phyloP scores from a whole-genome alignment of 2,113 vertebrate species.

The Cichladusa arquata region DNA sequence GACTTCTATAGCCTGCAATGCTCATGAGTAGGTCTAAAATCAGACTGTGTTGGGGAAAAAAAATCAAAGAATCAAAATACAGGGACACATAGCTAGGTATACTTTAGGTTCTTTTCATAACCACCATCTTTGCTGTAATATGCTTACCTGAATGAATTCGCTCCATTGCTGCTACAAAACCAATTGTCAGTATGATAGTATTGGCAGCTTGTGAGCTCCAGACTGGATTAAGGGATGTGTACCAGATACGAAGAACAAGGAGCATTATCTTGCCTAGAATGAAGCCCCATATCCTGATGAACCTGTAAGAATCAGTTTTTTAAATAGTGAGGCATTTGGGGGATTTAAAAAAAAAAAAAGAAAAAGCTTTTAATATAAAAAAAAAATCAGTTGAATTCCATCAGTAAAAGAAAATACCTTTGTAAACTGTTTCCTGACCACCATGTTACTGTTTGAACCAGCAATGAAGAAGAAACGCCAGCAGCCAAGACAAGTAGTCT shows the following conservation, averaged over 20 bases:
- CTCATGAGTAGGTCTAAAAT: background rate
- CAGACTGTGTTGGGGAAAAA: background rate
- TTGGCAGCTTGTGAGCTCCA: slow-evolving; percentile 68
- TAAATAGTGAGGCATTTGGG: background rate
- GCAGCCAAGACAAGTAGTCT: slow-evolving; percentile 58
- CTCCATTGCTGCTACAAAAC: slow-evolving; percentile 59
- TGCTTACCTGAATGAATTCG: slow-evolving; percentile 52
- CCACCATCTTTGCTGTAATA: background rate
- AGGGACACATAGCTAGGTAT: background rate
- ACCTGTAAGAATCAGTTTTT: slow-evolving; percentile 59
- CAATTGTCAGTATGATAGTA: slow-evolving; percentile 42
- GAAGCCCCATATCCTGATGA: slow-evolving; percentile 75
- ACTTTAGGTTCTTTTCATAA: background rate
- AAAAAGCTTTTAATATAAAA: background rate
- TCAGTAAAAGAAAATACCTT: slow-evolving; percentile 58
- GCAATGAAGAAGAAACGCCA: slow-evolving; percentile 69
- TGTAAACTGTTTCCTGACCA: slow-evolving; percentile 74
- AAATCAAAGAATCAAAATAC: background rate
- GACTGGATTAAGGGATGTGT: slow-evolving; percentile 73
- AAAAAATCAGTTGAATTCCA: background rate
- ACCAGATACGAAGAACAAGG: slow-evolving; percentile 73
- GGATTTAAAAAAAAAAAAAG: background rate
- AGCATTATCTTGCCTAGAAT: slow-evolving; percentile 74
- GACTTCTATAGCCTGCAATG: background rate
- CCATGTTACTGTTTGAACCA: slow-evolving; percentile 72